Conservation (phyloP, 2,113 vertebrate species). For the Pangasianodon gigas region DNA sequence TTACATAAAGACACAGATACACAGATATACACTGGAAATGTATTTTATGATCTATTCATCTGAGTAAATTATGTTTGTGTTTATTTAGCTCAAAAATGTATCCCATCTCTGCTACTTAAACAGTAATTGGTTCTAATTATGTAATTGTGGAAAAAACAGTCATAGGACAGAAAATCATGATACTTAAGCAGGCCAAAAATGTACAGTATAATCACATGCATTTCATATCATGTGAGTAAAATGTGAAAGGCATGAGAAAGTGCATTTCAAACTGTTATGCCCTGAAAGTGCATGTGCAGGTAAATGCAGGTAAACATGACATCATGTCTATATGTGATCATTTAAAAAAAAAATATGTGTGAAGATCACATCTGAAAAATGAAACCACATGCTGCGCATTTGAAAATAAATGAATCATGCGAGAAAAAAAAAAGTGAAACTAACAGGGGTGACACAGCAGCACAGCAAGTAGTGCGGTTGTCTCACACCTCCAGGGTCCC, state of each 20-base stretch:
- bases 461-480: not conserved
- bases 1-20: not conserved
- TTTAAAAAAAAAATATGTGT: not conserved
- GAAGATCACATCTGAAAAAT: not conserved
- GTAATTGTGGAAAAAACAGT: not conserved
- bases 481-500: not conserved
- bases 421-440: not conserved
- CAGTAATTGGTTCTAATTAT: not conserved
- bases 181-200: not conserved
- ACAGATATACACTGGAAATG: not conserved
- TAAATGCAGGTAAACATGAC: not conserved
- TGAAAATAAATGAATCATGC: not conserved
- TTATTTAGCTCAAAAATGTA: not conserved
- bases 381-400: too few relatives aligned
- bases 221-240: not conserved
- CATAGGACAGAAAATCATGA: not conserved
- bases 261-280: not conserved
- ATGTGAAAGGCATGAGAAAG: not conserved
- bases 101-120: not conserved
- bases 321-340: not conserved
- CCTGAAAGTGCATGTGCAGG: not conserved
- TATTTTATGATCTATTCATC: not conserved
- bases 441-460: not conserved
- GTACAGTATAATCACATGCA: not conserved
- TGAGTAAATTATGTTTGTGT: not conserved